Evolutionary conservation across 1,140 invertebrate species (phyloP).

Genomic region (Trinorchestia longiramus): DNA sequence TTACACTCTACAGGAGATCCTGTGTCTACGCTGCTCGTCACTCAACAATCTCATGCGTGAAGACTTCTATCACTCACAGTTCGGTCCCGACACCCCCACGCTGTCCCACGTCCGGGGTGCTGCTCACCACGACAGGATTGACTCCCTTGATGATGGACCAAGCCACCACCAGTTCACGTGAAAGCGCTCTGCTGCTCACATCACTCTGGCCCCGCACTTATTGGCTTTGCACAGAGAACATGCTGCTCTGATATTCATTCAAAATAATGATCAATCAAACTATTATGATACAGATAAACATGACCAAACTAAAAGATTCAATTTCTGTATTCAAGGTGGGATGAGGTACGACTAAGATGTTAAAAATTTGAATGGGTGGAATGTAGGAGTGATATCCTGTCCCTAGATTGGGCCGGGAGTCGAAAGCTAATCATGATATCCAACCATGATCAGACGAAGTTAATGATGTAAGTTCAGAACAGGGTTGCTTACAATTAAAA

Average conservation of each 20-base stretch:
- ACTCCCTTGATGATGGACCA: slow-evolving; percentile 34
- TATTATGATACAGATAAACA: neutral
- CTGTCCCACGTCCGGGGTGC: slow-evolving; percentile 61
- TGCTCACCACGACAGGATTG: slow-evolving; percentile 52
- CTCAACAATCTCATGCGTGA: slow-evolving; percentile 92
- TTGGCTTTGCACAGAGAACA: neutral
- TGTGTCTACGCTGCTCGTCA: slow-evolving; percentile 80
- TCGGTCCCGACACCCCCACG: slow-evolving; percentile 73
- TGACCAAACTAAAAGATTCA: neutral
- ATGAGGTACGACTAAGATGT: neutral
- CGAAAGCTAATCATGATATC: neutral
- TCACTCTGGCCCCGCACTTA: neutral
- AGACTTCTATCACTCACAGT: slow-evolving; percentile 92
- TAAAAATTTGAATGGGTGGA: neutral
- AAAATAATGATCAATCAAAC: neutral
- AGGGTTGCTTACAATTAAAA: neutral
- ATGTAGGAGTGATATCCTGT: neutral
- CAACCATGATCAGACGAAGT: neutral
- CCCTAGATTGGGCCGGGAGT: neutral
- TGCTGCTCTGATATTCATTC: neutral
- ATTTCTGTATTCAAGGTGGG: neutral
- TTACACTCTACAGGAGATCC: slow-evolving; percentile 60
- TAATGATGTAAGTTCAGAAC: neutral
- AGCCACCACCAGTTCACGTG: neutral
- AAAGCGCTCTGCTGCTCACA: neutral